Percentiles rank a stretch among this genome's conserved stretches.
Conservation (phyloP, 1,140 invertebrate genomes). For the Platyura marginata region DNA sequence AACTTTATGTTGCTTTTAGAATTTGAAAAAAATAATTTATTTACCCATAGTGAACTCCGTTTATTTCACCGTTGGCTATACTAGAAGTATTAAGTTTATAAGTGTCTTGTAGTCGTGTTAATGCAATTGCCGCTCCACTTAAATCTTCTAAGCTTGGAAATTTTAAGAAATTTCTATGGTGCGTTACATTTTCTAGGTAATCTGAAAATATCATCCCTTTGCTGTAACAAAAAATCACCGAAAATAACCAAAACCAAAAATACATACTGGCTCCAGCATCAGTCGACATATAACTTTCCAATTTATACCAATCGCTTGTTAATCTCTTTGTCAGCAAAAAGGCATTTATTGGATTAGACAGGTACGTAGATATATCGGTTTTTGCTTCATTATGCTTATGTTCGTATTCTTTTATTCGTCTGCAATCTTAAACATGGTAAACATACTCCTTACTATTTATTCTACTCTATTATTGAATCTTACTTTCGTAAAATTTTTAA, state of each 20-base stretch:
- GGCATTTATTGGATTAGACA: conserved; percentile 93
- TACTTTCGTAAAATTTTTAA: conserved; percentile 54
- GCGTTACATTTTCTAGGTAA: conserved; percentile 56
- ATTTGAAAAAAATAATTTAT: too few relatives aligned
- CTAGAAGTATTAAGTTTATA: conserved; percentile 82
- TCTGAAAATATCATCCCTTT: conserved; percentile 34
- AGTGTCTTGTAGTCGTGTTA: conserved; percentile 92
- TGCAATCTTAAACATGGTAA: too few relatives aligned
- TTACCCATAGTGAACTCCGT: conserved; percentile 71
- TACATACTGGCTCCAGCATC: conserved; percentile 47
- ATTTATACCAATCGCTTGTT: conserved; percentile 72
- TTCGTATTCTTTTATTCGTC: conserved; percentile 47
- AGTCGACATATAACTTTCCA: conserved; percentile 54
- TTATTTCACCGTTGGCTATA: conserved; percentile 74
- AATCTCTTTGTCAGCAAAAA: conserved; percentile 89
- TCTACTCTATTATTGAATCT: too few relatives aligned
- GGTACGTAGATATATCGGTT: conserved; percentile 59
- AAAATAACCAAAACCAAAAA: too few relatives aligned
- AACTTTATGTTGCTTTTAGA: too few relatives aligned
- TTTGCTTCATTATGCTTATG: conserved; percentile 60
- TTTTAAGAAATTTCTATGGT: conserved; percentile 47
- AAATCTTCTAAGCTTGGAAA: conserved; percentile 83
- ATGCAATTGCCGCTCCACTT: conserved; percentile 80
- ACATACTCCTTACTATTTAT: too few relatives aligned
- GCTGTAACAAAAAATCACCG: too few relatives aligned